Base-by-base conservation (phyloP, 2,888 invertebrate species). In the Drosophila infuscata region DNA sequence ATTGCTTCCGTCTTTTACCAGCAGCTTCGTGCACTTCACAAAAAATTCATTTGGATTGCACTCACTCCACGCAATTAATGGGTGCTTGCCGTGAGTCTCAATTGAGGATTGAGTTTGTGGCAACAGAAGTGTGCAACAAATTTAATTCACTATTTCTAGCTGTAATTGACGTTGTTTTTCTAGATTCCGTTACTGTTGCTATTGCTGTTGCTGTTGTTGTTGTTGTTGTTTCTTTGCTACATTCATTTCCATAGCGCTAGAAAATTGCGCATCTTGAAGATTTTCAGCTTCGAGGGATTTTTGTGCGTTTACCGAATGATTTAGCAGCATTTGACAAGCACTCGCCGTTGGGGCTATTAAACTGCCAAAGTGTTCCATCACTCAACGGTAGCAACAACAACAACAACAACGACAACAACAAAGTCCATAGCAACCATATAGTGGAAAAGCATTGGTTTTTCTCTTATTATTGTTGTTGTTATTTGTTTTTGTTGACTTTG, bases 331-430 rank as follows among this genome's bases (percentile, higher is more conserved):
- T 87, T 84, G 82, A 78, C 82, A 81, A 57, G 78, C 84, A 53
- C 12, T 60, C 62, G 67, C 62, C 70, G 54, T 53, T 53, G 64
- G 58, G 71, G 71, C 83, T 88, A 83, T 88, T 83, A 83, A 83
- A 77, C 81, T 88, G 88, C 81, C 86, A 72, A 86, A 80, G 71
- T 83, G 68, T 60, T 64, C 72, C 88, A 80, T 83, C 86, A 88
- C 77, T 88, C 83, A 83, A 61, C 62, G 56, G 20, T 5, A 56
- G 20, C 65, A 70, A 54, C 57, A 80, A 54, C 56, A 71, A 35
- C 64, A 65, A 59, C 58, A 70, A 49, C 25, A 69, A 59, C 56
- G 75, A 51, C 56, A 72, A 38, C 65, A 61, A 54, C 61, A 74
- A 35, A 15, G 52, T 38, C 38, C 8, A 36, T 30, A 64, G 30